phyloP scores from a whole-genome alignment of 2,113 vertebrate genomes.

The Paramormyrops kingsleyae region DNA sequence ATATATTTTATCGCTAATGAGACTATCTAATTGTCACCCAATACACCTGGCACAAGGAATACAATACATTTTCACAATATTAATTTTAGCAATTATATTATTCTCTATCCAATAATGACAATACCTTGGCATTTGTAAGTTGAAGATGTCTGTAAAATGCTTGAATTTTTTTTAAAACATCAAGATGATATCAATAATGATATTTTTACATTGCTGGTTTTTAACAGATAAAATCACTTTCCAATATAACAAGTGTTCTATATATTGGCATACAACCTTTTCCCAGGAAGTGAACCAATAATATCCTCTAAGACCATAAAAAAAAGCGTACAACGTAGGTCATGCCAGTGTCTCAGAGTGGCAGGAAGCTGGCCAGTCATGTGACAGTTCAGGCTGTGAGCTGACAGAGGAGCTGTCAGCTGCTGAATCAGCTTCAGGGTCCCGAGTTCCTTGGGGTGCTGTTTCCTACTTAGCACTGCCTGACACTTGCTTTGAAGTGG shows the following conservation, averaged over 20 bases:
- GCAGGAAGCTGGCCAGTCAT: background rate
- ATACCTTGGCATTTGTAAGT: background rate
- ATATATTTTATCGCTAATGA: background rate
- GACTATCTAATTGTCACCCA: background rate
- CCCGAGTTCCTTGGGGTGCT: background rate
- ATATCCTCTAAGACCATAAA: background rate
- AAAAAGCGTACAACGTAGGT: background rate
- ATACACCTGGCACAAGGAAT: background rate
- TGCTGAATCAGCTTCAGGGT: background rate
- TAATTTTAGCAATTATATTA: background rate
- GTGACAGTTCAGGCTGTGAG: background rate
- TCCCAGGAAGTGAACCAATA: background rate
- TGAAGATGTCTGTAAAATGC: background rate
- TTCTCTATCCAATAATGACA: background rate
- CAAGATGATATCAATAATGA: background rate
- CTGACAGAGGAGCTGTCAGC: background rate
- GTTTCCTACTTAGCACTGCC: background rate
- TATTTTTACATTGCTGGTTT: background rate
- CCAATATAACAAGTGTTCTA: background rate
- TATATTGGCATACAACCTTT: background rate
- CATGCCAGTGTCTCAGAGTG: background rate
- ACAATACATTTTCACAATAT: background rate
- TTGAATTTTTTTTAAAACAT: background rate
- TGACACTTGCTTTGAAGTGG: background rate
- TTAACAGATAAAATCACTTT: background rate